These are phyloP conservation scores for Melanotaenia duboulayi DNA, from an alignment of 2,113 vertebrate species.

Conservation along the genomic window DNA sequence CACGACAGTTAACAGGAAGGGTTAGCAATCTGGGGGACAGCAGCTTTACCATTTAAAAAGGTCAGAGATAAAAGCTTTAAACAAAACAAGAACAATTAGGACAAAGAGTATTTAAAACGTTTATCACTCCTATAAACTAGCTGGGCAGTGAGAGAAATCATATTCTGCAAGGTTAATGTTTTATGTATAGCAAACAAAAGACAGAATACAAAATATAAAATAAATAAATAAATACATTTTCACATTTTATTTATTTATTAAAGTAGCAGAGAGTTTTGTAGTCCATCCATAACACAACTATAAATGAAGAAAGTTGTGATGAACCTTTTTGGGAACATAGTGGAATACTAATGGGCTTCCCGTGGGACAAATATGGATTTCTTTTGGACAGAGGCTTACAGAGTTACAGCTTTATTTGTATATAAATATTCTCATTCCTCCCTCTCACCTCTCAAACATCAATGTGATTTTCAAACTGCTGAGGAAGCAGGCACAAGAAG, in stretches of 20 bases:
- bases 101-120: neutral
- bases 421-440: conserved; percentile 48
- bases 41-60: too few relatives aligned
- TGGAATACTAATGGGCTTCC: conserved; percentile 32
- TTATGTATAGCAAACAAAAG: too few relatives aligned
- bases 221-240: neutral
- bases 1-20: too few relatives aligned
- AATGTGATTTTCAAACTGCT: conserved; percentile 64
- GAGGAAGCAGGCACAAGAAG: conserved; percentile 42
- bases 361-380: conserved; percentile 49
- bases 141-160: too few relatives aligned
- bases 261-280: neutral
- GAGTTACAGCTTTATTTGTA: conserved; percentile 64
- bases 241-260: neutral
- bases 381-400: conserved; percentile 20
- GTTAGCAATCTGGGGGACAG: too few relatives aligned
- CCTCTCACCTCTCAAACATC: conserved; percentile 45
- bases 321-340: conserved; percentile 15
- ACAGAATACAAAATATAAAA: too few relatives aligned
- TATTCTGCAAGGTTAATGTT: too few relatives aligned
- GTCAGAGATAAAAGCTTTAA: too few relatives aligned
- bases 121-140: neutral
- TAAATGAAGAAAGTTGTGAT: neutral
- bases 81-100: neutral
- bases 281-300: neutral